Conservation (phyloP, 2,797 vertebrate species). For the Malurus leucopterus region DNA sequence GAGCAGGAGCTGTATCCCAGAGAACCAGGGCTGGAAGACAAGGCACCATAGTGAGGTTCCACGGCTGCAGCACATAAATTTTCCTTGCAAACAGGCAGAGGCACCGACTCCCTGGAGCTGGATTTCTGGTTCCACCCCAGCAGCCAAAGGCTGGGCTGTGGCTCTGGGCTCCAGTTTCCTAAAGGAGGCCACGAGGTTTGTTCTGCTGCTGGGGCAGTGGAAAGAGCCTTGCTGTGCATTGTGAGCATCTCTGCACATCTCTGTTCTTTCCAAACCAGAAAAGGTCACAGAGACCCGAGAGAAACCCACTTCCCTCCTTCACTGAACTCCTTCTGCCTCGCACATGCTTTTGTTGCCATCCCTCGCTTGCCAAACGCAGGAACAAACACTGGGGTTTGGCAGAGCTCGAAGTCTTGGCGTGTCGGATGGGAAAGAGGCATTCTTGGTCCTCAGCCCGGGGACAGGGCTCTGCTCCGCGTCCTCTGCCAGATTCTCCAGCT, state of each 20-base stretch:
- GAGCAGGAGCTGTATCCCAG: not conserved
- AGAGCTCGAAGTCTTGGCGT: slow-evolving; percentile 17
- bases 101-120: not conserved
- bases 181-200: not conserved
- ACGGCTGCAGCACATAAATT: not conserved
- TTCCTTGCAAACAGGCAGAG: not conserved
- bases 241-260: not conserved
- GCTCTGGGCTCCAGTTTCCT: not conserved
- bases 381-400: slow-evolving; percentile 53
- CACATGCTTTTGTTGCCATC: slow-evolving; percentile 31
- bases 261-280: slow-evolving; percentile 29
- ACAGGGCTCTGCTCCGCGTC: not conserved
- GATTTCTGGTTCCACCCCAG: not conserved
- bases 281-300: slow-evolving; percentile 35
- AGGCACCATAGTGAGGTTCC: not conserved
- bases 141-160: not conserved
- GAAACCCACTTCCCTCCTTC: slow-evolving; percentile 45
- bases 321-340: slow-evolving; percentile 8
- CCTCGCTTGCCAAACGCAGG: slow-evolving; percentile 15
- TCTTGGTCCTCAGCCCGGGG: slow-evolving; percentile 14
- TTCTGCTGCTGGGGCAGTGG: not conserved
- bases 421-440: slow-evolving; percentile 17
- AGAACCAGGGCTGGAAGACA: not conserved
- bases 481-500: slow-evolving; percentile 31
- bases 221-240: not conserved